phyloP scores from a whole-genome alignment of 2,888 invertebrate genomes.

The Zelleria hepariella region DNA sequence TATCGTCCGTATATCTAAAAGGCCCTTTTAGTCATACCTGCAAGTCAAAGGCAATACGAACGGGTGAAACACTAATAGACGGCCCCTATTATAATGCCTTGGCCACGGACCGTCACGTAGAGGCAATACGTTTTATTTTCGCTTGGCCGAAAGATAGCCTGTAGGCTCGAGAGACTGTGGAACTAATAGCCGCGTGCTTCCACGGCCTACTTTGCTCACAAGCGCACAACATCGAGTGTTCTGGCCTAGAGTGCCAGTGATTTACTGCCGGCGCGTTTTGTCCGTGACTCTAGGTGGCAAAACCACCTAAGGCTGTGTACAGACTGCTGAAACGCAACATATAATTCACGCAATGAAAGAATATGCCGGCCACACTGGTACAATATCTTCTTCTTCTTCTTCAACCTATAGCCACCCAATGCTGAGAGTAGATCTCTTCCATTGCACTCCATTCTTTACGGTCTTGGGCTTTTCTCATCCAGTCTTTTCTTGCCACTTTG shows the following conservation, averaged over 20 bases:
- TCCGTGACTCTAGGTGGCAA: neutral
- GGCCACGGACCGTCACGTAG: neutral
- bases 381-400: too few relatives aligned
- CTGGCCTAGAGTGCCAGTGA: neutral
- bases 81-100: neutral
- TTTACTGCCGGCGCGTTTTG: neutral
- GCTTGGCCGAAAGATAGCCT: neutral
- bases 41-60: neutral
- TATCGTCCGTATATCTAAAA: too few relatives aligned
- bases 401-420: too few relatives aligned
- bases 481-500: too few relatives aligned
- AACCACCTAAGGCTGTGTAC: neutral
- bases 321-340: too few relatives aligned
- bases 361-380: too few relatives aligned
- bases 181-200: neutral
- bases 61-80: neutral
- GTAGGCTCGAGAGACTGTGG: neutral
- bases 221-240: neutral
- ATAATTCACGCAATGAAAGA: too few relatives aligned
- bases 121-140: neutral
- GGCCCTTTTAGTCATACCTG: neutral
- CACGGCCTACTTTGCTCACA: neutral
- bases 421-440: too few relatives aligned
- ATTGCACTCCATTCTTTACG: too few relatives aligned
- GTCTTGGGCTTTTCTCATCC: too few relatives aligned